Conservation (phyloP, 2,113 vertebrate genomes). For the Lycaon pictus region DNA sequence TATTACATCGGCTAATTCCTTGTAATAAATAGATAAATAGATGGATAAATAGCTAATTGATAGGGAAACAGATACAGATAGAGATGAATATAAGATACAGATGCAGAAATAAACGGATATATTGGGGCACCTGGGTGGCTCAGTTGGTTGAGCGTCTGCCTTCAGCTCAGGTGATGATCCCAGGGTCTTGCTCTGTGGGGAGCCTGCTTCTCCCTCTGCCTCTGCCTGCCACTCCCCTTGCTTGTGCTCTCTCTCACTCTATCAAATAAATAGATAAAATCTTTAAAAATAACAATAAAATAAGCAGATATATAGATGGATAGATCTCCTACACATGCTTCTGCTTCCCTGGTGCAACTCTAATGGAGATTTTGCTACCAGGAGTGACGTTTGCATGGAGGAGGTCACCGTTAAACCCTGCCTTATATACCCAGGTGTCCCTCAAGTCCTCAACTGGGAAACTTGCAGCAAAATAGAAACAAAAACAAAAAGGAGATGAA, state of each 20-base stretch:
- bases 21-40: not conserved
- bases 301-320: not conserved
- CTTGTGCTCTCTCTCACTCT: too few relatives aligned
- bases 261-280: too few relatives aligned
- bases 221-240: too few relatives aligned
- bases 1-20: not conserved
- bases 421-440: not conserved
- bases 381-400: not conserved
- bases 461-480: not conserved
- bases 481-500: not conserved
- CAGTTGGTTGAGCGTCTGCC: too few relatives aligned
- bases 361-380: not conserved
- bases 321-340: not conserved
- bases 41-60: not conserved
- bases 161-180: too few relatives aligned
- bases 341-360: not conserved
- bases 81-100: not conserved
- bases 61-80: not conserved
- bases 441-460: not conserved
- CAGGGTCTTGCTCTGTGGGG: too few relatives aligned
- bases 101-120: not conserved
- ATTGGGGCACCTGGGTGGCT: not conserved
- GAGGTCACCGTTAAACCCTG: not conserved
- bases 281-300: too few relatives aligned
- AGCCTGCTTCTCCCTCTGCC: too few relatives aligned